phyloP scores from a whole-genome alignment of 2,888 invertebrate species.

The Arctia plantaginis region DNA sequence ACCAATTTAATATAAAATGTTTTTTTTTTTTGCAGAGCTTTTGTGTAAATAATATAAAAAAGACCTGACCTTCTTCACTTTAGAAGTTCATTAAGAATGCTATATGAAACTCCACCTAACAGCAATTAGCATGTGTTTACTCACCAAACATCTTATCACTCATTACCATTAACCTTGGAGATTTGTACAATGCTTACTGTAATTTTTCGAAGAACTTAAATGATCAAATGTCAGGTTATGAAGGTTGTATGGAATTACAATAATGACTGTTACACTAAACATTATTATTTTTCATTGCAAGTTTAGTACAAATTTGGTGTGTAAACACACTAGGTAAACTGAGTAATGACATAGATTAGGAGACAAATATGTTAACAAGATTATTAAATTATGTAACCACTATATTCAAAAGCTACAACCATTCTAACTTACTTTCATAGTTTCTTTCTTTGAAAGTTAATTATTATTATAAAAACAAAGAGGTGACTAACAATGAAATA shows the following conservation, averaged over 20 bases:
- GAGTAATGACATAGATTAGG: not conserved
- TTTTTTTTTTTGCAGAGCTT: not conserved
- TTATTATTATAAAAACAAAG: not conserved
- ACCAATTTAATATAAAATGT: no score
- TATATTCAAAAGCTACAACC: not conserved
- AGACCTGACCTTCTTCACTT: not conserved
- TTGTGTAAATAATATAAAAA: not conserved
- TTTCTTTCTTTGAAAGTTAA: not conserved
- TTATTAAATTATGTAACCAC: not conserved
- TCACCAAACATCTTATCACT: constrained; percentile 34
- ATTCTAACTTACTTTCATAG: not conserved
- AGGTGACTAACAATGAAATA: not conserved
- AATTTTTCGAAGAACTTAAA: constrained; percentile 26
- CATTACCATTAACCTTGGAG: constrained; percentile 33
- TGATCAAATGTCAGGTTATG: constrained; percentile 24
- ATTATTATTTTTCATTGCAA: not conserved
- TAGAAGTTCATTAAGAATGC: constrained; percentile 26
- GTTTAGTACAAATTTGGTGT: not conserved
- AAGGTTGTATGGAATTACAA: constrained; percentile 5
- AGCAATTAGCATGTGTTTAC: constrained; percentile 32
- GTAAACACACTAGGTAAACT: not conserved
- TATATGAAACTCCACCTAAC: constrained; percentile 28
- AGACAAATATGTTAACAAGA: not conserved
- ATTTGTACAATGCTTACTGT: constrained; percentile 27
- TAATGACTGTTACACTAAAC: not conserved